phyloP scores from a whole-genome alignment of 2,113 vertebrate genomes.

The Channa argus region DNA sequence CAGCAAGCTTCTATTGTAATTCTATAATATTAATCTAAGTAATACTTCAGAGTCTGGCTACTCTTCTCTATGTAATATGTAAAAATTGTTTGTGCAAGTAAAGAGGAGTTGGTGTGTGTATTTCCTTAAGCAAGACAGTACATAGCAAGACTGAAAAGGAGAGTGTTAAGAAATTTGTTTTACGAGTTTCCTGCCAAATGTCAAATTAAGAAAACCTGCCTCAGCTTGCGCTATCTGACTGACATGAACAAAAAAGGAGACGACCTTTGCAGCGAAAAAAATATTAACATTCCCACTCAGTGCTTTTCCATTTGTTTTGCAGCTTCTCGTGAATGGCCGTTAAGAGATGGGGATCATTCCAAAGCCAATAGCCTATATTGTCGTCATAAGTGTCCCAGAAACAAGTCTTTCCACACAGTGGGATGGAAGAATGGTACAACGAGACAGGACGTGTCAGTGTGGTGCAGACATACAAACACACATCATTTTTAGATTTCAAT shows the following conservation, averaged over 20 bases:
- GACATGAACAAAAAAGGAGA: conserved; percentile 9
- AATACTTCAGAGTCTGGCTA: too few relatives aligned
- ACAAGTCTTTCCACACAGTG: conserved; percentile 35
- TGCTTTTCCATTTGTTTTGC: conserved; percentile 18
- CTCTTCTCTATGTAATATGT: too few relatives aligned
- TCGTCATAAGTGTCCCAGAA: conserved; percentile 30
- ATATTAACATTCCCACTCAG: neutral
- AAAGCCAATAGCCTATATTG: conserved; percentile 48
- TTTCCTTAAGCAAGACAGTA: too few relatives aligned
- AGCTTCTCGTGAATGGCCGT: neutral
- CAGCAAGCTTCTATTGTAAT: too few relatives aligned
- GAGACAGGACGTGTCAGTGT: conserved; percentile 3
- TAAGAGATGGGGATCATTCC: conserved; percentile 20
- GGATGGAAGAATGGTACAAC: neutral
- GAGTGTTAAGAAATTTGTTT: too few relatives aligned
- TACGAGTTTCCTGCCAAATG: too few relatives aligned
- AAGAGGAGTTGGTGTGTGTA: too few relatives aligned
- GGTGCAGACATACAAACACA: neutral
- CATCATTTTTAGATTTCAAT: neutral
- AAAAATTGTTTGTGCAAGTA: too few relatives aligned
- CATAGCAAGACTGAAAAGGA: too few relatives aligned
- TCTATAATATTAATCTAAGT: too few relatives aligned
- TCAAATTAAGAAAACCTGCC: neutral
- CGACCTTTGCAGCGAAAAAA: conserved; percentile 8
- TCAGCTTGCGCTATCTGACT: neutral